Evolutionary conservation across 2,888 invertebrate genomes (phyloP).

Genomic region (Scaptomyza flava): DNA sequence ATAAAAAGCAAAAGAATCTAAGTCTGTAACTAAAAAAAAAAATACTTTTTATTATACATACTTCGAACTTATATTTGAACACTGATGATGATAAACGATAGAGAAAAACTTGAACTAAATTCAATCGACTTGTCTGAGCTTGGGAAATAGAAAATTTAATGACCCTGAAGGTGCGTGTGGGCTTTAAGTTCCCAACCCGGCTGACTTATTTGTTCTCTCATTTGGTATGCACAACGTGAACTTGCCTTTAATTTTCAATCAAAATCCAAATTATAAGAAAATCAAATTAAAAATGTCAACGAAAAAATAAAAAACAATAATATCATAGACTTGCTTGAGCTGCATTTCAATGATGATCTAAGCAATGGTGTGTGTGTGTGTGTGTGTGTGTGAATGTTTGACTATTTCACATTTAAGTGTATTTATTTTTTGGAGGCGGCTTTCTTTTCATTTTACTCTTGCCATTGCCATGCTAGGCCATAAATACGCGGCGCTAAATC

Average conservation of each 20-base stretch:
- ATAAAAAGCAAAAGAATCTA: too few species aligned
- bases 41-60: not conserved
- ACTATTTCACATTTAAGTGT: slow-evolving; percentile 64
- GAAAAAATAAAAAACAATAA: slow-evolving; percentile 30
- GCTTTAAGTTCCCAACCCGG: not conserved
- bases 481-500: slow-evolving; percentile 53
- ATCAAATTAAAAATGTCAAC: slow-evolving; percentile 66
- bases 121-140: slow-evolving; percentile 15
- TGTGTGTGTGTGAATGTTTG: slow-evolving; percentile 65
- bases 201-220: slow-evolving; percentile 27
- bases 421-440: slow-evolving; percentile 16
- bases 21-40: too few species aligned
- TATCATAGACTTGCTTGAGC: slow-evolving; percentile 37
- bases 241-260: slow-evolving; percentile 71
- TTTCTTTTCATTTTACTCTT: slow-evolving; percentile 26
- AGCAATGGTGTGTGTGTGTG: not conserved
- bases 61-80: not conserved
- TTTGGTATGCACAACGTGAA: slow-evolving; percentile 68
- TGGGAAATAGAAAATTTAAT: slow-evolving; percentile 43
- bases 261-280: slow-evolving; percentile 77
- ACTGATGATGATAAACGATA: too few species aligned
- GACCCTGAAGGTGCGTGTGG: slow-evolving; percentile 12
- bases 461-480: slow-evolving; percentile 13
- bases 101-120: slow-evolving; percentile 21
- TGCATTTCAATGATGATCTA: slow-evolving; percentile 50